Base-by-base conservation (phyloP, 2,888 invertebrate genomes). In the Rhopalosiphum nymphaeae region DNA sequence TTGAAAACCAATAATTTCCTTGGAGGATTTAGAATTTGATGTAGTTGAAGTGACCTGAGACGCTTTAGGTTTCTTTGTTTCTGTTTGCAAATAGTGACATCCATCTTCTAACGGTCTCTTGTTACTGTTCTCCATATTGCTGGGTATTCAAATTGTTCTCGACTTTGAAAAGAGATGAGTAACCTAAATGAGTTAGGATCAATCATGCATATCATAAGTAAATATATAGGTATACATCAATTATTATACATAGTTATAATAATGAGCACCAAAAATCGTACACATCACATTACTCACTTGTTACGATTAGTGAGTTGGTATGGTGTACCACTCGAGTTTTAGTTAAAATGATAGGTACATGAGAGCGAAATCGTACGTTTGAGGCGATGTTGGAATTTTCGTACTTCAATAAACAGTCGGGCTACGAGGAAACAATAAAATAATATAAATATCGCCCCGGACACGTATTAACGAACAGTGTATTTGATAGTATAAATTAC, bases 101-200 rank as follows among this genome's bases (percentile, higher is more conserved):
- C 3, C 53, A 11, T 53, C 53, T 25, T 49, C 88, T 21, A 88
- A 88, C 9, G 53, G 88, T 88, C 88, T 88, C 88, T 88, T 88
- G n/a, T 53, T 88, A 49, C 13, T 53, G 53, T 36, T n/a, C 10
- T 88, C 88, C 88, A 88, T 88, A 36, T 88, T 25, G 36, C 3
- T 21, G 21, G 36, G 21, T 42, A 21, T 78, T 78, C 21, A 78
- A 36, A 36, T 21, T 21, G 21, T 21, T 36, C 9, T 36, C 16
- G 3, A 78, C 36, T 78, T 36, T 21, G 21, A 78, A 21, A 36
- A 78, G 36, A 78, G 21, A 78, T 21, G 36, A 78, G 9, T 21
- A 21, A 78, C 21, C 36, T 78, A 78, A 78, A 36, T 11, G 3
- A 78, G 78, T 42, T 78, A 21, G 21, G 21, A 42, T 36, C 36